These are phyloP conservation scores for Bibio marci DNA, from an alignment of 2,888 invertebrate genomes.

Conservation along the genomic window DNA sequence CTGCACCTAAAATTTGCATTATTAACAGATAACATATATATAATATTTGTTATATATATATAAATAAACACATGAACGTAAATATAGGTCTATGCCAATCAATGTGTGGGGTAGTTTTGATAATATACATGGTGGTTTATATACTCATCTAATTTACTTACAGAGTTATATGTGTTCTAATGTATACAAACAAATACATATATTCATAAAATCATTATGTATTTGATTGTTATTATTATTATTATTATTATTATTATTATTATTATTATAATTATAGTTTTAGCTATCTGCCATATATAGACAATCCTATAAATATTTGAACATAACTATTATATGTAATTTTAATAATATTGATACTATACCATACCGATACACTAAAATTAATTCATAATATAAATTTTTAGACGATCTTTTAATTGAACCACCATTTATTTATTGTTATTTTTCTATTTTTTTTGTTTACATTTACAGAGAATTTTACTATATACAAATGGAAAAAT, in stretches of 20 bases:
- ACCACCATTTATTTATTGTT: background rate
- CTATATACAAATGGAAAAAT: conserved; percentile 99
- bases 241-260: background rate
- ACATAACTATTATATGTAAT: no score
- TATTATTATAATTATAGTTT: no score
- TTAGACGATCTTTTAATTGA: background rate
- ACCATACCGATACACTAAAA: no score
- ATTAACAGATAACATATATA: background rate
- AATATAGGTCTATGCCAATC: background rate
- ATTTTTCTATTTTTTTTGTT: conserved; percentile 7
- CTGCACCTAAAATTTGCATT: background rate
- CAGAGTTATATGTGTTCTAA: no score
- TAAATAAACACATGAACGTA: no score
- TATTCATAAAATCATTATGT: background rate
- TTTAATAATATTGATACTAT: no score
- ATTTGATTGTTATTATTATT: background rate
- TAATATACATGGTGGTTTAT: no score
- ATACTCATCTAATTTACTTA: no score
- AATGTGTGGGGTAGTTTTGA: background rate
- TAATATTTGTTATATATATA: background rate
- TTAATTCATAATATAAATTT: no score
- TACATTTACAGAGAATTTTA: conserved; percentile 85
- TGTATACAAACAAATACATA: no score
- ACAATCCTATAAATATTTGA: no score
- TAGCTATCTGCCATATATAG: no score